Conservation (phyloP, 2,888 invertebrate genomes). For the Brachynemurus nebulosus region DNA sequence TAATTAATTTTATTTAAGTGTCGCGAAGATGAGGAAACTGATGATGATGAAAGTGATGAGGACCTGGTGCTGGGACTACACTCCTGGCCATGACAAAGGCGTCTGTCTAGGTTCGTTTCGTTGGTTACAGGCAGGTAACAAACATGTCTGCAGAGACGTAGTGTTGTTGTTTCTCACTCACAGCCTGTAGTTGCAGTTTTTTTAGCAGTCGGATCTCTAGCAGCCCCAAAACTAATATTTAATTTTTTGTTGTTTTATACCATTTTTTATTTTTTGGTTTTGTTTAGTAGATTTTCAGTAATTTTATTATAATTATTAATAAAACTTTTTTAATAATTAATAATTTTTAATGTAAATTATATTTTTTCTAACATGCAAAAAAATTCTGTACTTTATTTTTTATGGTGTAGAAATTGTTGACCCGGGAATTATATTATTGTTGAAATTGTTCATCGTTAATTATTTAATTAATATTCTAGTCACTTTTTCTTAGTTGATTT, state of each 20-base stretch:
- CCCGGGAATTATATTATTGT: no score
- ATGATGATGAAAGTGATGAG: background rate
- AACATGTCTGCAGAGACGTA: background rate
- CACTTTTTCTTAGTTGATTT: no score
- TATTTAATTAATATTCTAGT: no score
- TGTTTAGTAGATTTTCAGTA: background rate
- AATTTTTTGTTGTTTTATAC: background rate
- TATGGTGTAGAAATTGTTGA: background rate
- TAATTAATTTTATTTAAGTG: background rate
- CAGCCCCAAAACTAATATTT: background rate
- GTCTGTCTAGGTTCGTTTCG: no score
- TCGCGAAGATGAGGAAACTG: background rate
- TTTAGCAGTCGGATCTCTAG: background rate
- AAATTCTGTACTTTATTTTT: background rate
- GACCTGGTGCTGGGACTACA: background rate
- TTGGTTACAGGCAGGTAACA: background rate
- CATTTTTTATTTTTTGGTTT: background rate
- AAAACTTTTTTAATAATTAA: no score
- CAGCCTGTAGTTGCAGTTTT: slow-evolving; percentile 2
- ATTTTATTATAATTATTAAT: no score
- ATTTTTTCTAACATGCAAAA: background rate
- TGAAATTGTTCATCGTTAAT: no score
- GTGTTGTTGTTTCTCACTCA: slow-evolving; percentile 1
- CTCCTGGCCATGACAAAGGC: slow-evolving; percentile 1
- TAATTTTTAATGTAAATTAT: background rate